These are phyloP conservation scores for Catocala sponsa DNA, from an alignment of 2,888 invertebrate genomes.

Conservation along the genomic window DNA sequence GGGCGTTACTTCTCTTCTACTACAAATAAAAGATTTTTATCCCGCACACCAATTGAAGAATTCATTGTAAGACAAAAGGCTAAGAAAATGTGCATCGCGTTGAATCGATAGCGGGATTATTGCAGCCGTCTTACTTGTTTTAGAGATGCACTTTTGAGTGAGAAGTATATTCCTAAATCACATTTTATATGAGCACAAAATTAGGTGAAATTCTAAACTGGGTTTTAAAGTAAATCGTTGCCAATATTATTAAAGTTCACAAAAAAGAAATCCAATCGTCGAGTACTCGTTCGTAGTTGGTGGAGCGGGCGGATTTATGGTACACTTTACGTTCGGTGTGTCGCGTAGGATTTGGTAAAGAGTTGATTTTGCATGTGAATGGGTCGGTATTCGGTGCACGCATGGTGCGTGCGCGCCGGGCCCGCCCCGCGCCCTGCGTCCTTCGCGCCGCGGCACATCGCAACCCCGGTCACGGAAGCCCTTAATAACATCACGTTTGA, in stretches of 20 bases:
- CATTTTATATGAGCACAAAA: neutral
- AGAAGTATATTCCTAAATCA: slow-evolving; percentile 3
- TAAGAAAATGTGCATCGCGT: slow-evolving; percentile 41
- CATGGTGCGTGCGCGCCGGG: slow-evolving; percentile 75
- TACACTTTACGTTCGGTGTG: slow-evolving; percentile 60
- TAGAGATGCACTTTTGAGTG: neutral
- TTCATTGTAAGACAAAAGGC: slow-evolving; percentile 61
- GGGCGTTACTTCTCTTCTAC: slow-evolving; percentile 81
- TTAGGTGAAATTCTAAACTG: slow-evolving; percentile 4
- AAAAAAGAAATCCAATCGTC: slow-evolving; percentile 47
- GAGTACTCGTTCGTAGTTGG: slow-evolving; percentile 40
- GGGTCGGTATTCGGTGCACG: slow-evolving; percentile 77
- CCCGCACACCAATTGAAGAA: slow-evolving; percentile 74
- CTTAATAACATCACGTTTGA: slow-evolving; percentile 88
- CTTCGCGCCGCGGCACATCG: slow-evolving; percentile 51
- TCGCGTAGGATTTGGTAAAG: slow-evolving; percentile 67
- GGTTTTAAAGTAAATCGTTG: slow-evolving; percentile 13
- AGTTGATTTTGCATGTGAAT: slow-evolving; percentile 83
- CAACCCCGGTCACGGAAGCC: slow-evolving; percentile 81
- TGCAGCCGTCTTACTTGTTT: slow-evolving; percentile 15
- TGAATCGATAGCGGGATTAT: slow-evolving; percentile 16
- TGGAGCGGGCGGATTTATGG: slow-evolving; percentile 63
- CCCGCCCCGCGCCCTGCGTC: slow-evolving; percentile 20
- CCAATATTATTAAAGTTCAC: slow-evolving; percentile 51
- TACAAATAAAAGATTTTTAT: slow-evolving; percentile 83